A percentile compares a stretch with the other conserved stretches of the same genome.
These are phyloP conservation scores for Pseudopipra pipra DNA, from an alignment of 2,113 vertebrate species.

Conservation along the genomic window DNA sequence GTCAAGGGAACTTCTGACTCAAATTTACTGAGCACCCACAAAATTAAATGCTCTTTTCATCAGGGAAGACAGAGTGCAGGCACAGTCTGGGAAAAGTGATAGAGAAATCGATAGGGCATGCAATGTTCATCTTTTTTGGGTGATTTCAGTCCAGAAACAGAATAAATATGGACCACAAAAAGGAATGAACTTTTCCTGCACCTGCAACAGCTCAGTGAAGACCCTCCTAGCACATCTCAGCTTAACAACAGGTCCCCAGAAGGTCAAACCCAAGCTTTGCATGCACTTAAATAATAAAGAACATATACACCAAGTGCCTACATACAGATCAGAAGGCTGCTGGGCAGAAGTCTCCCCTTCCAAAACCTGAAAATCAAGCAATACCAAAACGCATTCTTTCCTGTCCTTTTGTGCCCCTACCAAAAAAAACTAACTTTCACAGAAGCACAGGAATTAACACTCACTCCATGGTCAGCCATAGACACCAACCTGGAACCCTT, in stretches of 20 bases:
- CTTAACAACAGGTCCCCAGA: not conserved
- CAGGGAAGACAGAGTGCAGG: not conserved
- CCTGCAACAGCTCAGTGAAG: not conserved
- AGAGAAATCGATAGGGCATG: not conserved
- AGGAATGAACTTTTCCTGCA: not conserved
- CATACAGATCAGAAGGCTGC: rapidly evolving
- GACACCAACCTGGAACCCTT: not conserved
- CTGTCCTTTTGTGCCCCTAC: not conserved
- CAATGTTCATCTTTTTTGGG: not conserved
- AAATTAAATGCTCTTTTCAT: not conserved
- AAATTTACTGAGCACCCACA: constrained; percentile 1
- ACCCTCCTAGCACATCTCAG: not conserved
- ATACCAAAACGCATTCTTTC: not conserved
- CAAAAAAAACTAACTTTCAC: not conserved
- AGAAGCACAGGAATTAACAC: not conserved
- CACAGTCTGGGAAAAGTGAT: not conserved
- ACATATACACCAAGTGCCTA: not conserved
- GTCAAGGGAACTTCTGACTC: constrained; percentile 4
- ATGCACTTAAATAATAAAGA: not conserved
- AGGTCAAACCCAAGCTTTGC: not conserved
- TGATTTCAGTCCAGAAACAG: not conserved
- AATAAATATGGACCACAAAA: not conserved
- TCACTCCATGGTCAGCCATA: not conserved
- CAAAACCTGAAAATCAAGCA: not conserved
- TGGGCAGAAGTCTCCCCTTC: not conserved